These are phyloP conservation scores for Pandion haliaetus DNA, from an alignment of 2,113 vertebrate species.

Conservation along the genomic window DNA sequence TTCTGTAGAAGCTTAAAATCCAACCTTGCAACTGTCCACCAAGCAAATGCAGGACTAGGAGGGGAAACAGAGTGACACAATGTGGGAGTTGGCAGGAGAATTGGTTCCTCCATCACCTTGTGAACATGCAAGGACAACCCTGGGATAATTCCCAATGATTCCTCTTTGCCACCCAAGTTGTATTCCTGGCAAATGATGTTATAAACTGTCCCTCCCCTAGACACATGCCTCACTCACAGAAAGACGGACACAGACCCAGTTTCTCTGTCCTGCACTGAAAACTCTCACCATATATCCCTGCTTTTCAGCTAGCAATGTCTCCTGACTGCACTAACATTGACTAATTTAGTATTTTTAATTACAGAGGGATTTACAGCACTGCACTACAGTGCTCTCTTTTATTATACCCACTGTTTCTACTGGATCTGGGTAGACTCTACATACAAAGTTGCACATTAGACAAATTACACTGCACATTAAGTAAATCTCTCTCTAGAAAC, in stretches of 20 bases:
- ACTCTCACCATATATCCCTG: background rate
- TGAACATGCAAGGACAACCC: background rate
- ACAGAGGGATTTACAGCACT: conserved; percentile 39
- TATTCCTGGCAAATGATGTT: background rate
- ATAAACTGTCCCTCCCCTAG: background rate
- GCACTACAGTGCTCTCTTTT: background rate
- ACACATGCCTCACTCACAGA: background rate
- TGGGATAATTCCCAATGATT: background rate
- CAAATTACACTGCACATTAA: conserved; percentile 58
- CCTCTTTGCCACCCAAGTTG: background rate
- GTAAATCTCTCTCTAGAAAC: conserved; percentile 56
- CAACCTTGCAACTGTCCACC: background rate
- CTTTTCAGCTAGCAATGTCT: background rate
- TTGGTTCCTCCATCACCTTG: background rate
- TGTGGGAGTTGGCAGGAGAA: background rate
- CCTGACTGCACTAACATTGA: background rate
- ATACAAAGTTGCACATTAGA: conserved; percentile 55
- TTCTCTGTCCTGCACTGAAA: background rate
- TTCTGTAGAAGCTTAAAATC: background rate
- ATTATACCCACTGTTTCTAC: conserved; percentile 5
- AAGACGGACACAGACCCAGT: background rate
- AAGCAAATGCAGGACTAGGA: rapidly evolving
- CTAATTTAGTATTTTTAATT: conserved; percentile 51
- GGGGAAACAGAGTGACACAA: background rate
- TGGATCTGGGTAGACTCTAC: conserved; percentile 3